Evolutionary conservation across 1,140 invertebrate species (phyloP).

Genomic region (Drosophila setifemur): DNA sequence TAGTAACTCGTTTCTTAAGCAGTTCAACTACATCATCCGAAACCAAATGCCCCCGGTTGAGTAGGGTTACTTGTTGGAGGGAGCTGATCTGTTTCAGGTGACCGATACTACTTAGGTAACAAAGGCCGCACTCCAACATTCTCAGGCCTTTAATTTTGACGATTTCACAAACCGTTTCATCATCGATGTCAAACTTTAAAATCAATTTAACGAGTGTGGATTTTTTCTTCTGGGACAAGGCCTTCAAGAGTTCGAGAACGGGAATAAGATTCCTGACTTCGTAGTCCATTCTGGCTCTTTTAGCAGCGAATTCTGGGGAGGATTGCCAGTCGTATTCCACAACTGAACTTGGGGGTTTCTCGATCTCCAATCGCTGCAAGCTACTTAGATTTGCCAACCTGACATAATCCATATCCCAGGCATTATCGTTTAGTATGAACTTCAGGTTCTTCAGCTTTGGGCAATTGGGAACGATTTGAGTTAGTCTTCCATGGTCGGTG

Average conservation of each 20-base stretch:
- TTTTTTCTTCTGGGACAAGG: not conserved
- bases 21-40: not conserved
- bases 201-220: not conserved
- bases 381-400: not conserved
- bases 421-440: conserved; percentile 5
- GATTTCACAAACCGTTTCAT: not conserved
- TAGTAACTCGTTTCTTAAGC: not conserved
- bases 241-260: not conserved
- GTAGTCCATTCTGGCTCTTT: not conserved
- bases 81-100: not conserved
- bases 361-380: conserved; percentile 4
- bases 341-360: not conserved
- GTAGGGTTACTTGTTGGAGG: not conserved
- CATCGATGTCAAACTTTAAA: conserved; percentile 4
- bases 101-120: not conserved
- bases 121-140: conserved; percentile 10
- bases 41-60: not conserved
- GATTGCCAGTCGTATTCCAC: not conserved
- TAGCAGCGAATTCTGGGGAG: no score
- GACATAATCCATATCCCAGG: not conserved
- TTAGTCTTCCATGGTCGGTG: conserved; percentile 2
- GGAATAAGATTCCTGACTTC: not conserved
- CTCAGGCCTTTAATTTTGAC: not conserved
- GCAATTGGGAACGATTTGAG: conserved; percentile 16
- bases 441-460: conserved; percentile 5